Percentiles rank a stretch among this genome's conserved stretches.
Conservation (phyloP, 2,888 invertebrate species). For the Oxycera nigricornis region DNA sequence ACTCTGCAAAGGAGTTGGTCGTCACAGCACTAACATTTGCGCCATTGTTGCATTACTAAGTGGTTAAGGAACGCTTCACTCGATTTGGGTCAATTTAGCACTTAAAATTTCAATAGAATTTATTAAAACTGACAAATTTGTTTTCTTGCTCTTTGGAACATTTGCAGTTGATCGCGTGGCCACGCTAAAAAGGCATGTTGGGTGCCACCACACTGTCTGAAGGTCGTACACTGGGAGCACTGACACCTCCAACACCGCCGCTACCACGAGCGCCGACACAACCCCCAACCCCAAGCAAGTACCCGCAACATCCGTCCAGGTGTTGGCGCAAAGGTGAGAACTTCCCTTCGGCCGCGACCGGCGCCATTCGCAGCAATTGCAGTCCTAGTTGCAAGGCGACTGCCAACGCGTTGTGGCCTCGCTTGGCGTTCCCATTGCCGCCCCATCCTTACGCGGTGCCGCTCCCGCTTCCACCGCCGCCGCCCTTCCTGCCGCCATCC, state of each 20-base stretch:
- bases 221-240: conserved; percentile 49
- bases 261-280: background rate
- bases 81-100: background rate
- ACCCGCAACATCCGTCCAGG: conserved; percentile 1
- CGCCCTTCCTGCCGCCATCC: conserved; percentile 5
- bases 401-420: conserved; percentile 26
- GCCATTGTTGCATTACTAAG: conserved; percentile 5
- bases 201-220: conserved; percentile 47
- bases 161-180: conserved; percentile 27
- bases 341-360: background rate
- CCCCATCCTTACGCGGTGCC: conserved; percentile 16
- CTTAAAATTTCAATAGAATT: background rate
- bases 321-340: background rate
- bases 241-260: conserved; percentile 30
- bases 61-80: conserved; percentile 2
- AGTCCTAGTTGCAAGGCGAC: background rate
- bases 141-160: background rate
- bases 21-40: background rate
- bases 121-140: background rate
- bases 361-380: background rate
- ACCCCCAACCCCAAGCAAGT: background rate
- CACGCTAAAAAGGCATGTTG: conserved; percentile 48
- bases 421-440: conserved; percentile 32
- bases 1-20: background rate
- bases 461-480: conserved; percentile 1